Conservation (phyloP, 1,140 invertebrate genomes). For the Uloborus diversus region DNA sequence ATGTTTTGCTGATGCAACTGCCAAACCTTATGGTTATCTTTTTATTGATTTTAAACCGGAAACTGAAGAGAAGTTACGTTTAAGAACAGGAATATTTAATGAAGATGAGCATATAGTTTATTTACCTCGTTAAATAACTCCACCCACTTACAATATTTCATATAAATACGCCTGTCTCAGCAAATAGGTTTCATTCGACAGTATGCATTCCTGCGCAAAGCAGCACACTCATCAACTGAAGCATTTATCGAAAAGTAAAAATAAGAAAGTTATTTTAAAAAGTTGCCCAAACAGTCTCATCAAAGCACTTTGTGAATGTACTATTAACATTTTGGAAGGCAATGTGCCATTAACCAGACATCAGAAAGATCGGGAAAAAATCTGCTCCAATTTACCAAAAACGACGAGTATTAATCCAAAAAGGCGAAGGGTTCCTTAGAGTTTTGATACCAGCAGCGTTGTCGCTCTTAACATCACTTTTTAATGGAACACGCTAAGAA, state of each 20-base stretch:
- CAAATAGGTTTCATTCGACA: neutral
- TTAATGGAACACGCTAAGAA: slow-evolving; percentile 5
- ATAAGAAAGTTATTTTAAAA: neutral
- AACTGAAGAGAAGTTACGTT: neutral
- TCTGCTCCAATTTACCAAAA: neutral
- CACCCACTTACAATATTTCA: too few relatives aligned
- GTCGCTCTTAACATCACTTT: neutral
- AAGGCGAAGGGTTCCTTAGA: neutral
- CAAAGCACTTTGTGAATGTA: neutral
- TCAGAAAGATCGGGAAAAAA: neutral
- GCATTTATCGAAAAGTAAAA: neutral
- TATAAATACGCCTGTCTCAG: too few relatives aligned
- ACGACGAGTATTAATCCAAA: neutral
- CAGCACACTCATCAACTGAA: neutral
- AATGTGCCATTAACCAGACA: neutral
- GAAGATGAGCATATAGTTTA: neutral
- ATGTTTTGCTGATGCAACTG: slow-evolving; percentile 1
- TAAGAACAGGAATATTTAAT: slow-evolving; percentile 5
- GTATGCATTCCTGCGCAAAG: neutral
- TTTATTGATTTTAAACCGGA: neutral
- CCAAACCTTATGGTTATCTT: slow-evolving; percentile 8
- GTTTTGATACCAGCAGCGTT: neutral
- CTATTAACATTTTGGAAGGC: neutral
- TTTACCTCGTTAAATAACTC: neutral
- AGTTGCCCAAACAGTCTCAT: neutral